These are phyloP conservation scores for Umimayanthus kanabou DNA, from an alignment of 92 coral and sea anemone genomes.

Conservation along the genomic window DNA sequence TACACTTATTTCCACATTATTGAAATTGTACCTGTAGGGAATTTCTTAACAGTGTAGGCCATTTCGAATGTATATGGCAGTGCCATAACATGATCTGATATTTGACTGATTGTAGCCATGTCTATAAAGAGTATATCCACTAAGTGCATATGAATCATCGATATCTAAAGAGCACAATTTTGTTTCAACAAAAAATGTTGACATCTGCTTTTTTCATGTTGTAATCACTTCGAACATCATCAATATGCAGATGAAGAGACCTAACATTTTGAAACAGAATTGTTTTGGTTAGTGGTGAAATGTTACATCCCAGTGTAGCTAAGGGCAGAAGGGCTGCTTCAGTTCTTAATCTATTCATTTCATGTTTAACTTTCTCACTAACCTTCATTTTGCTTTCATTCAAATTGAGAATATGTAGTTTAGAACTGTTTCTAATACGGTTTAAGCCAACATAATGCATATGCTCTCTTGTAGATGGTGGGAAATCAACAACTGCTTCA, in stretches of 20 bases:
- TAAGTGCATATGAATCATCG: conserved; percentile 29
- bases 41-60: conserved; percentile 29
- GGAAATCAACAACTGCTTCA: conserved; percentile 63
- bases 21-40: conserved; percentile 44
- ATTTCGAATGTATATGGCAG: conserved; percentile 20
- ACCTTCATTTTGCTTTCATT: conserved; percentile 50
- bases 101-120: conserved; percentile 50
- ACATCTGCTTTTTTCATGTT: conserved; percentile 41
- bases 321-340: conserved; percentile 43
- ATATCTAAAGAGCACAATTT: conserved; percentile 46
- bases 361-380: conserved; percentile 49
- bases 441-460: conserved; percentile 64
- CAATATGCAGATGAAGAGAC: conserved; percentile 43
- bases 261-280: background rate
- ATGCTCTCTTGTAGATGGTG: conserved; percentile 47
- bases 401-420: conserved; percentile 48
- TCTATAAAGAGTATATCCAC: conserved; percentile 47
- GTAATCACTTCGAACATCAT: conserved; percentile 63
- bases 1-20: conserved; percentile 55
- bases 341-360: conserved; percentile 46
- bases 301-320: background rate
- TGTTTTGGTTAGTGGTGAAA: background rate
- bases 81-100: conserved; percentile 33
- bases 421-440: conserved; percentile 51
- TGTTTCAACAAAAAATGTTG: conserved; percentile 31